Conservation (phyloP, 2,113 vertebrate species). For the Sceloporus tristichus region DNA sequence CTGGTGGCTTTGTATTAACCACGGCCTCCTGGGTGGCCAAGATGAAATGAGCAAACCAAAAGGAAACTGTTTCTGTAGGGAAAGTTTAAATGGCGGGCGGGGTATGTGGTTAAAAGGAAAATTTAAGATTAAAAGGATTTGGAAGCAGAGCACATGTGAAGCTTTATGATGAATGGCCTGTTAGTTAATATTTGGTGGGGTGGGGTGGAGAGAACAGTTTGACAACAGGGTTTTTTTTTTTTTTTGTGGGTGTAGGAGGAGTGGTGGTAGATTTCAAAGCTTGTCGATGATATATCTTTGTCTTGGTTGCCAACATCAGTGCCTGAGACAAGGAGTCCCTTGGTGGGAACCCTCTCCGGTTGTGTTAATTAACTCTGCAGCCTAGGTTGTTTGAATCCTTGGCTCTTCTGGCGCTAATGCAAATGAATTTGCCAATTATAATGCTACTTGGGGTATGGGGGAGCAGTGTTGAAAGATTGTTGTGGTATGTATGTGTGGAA, state of each 20-base stretch:
- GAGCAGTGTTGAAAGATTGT: conserved; percentile 13
- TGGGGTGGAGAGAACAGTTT: neutral
- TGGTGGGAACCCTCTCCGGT: neutral
- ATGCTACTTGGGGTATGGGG: conserved; percentile 18
- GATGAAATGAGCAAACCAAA: conserved; percentile 1
- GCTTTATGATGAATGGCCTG: neutral
- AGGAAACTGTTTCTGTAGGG: neutral
- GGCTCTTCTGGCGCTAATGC: conserved; percentile 5
- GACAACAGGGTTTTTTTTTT: too few species aligned
- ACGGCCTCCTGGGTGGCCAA: conserved; percentile 1
- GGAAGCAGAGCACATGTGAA: neutral
- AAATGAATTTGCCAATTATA: conserved; percentile 40
- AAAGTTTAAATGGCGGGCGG: neutral
- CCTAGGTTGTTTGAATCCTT: neutral
- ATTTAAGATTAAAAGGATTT: neutral
- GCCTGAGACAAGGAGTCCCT: conserved; percentile 10
- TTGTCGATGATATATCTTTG: neutral
- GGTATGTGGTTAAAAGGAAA: neutral
- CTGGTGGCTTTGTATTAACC: conserved; percentile 9
- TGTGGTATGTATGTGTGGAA: neutral
- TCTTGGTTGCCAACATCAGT: neutral
- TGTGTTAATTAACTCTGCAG: conserved; percentile 19
- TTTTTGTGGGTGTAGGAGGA: neutral
- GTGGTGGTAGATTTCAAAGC: neutral
- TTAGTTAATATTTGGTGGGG: conserved; percentile 1